Evolutionary conservation across 2,113 vertebrate genomes (phyloP).

Genomic region (Budorcas taxicolor): DNA sequence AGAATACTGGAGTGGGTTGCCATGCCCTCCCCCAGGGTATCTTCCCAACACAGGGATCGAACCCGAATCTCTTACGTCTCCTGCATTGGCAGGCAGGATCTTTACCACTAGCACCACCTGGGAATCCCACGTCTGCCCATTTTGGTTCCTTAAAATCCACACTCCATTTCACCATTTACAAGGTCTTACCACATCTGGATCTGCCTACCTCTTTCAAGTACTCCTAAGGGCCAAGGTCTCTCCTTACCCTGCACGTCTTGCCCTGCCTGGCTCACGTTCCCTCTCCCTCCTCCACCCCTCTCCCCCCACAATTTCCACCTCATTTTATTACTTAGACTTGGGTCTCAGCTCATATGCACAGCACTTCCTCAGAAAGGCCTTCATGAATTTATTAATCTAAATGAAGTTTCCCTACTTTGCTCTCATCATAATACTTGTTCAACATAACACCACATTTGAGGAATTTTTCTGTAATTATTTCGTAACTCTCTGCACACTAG

Average conservation of each 20-base stretch:
- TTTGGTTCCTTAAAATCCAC: not conserved
- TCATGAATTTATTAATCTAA: not conserved
- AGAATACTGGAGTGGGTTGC: not conserved
- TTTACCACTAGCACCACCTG: not conserved
- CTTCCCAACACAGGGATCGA: not conserved
- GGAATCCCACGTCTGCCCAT: not conserved
- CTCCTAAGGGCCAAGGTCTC: not conserved
- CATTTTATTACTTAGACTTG: not conserved
- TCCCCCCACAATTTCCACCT: not conserved
- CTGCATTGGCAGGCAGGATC: not conserved
- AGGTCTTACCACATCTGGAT: not conserved
- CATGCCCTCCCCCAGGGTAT: not conserved
- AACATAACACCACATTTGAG: not conserved
- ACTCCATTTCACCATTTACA: not conserved
- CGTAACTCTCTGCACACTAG: not conserved
- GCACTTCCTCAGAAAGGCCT: not conserved
- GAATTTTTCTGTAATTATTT: not conserved
- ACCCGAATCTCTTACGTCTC: not conserved
- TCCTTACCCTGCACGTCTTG: rapidly evolving
- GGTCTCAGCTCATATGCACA: not conserved
- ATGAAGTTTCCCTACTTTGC: not conserved
- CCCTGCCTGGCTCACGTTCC: not conserved
- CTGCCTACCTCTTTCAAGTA: not conserved
- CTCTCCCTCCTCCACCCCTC: rapidly evolving
- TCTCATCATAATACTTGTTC: not conserved